Conservation (phyloP, 2,113 vertebrate genomes). For the Saccopteryx bilineata region DNA sequence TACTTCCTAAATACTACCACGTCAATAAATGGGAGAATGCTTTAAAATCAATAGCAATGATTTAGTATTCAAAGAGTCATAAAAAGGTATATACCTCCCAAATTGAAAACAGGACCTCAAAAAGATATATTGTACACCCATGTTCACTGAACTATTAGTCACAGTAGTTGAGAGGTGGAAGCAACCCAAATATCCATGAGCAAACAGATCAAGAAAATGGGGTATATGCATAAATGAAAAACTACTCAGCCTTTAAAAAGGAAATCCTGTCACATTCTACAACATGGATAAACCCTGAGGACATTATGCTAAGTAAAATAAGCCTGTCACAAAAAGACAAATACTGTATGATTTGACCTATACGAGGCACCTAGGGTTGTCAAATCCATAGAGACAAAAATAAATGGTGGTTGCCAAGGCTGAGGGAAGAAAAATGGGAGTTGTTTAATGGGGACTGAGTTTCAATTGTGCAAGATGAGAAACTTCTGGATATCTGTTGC, state of each 20-base stretch:
- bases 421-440: background rate
- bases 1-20: background rate
- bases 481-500: background rate
- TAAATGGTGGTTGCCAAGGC: background rate
- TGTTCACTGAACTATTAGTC: background rate
- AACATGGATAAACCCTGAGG: background rate
- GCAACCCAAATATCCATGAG: background rate
- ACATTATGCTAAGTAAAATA: background rate
- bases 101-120: background rate
- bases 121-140: background rate
- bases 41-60: background rate
- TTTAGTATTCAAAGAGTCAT: background rate
- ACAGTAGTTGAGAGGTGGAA: background rate
- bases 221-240: background rate
- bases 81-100: background rate
- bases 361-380: background rate
- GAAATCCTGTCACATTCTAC: background rate
- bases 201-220: slow-evolving; percentile 8
- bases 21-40: background rate
- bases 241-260: background rate
- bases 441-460: background rate
- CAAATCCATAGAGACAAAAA: background rate
- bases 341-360: background rate
- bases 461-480: background rate
- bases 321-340: background rate